These are phyloP conservation scores for Protophormia terraenovae DNA, from an alignment of 2,888 invertebrate genomes.

Conservation along the genomic window DNA sequence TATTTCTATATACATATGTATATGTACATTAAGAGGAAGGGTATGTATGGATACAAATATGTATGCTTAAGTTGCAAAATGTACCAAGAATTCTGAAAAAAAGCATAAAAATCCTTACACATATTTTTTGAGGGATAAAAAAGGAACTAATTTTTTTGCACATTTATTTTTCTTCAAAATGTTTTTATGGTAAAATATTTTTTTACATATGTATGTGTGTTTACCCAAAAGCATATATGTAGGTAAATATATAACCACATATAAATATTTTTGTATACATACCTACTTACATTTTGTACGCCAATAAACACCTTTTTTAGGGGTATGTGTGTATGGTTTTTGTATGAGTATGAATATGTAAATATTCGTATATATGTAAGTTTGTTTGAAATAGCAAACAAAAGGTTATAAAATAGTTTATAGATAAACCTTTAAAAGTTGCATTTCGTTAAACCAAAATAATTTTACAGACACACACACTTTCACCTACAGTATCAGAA, in stretches of 20 bases:
- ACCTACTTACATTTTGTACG: conserved; percentile 7
- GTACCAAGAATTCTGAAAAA: conserved; percentile 16
- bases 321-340: not conserved
- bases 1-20: not conserved
- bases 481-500: not conserved
- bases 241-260: not conserved
- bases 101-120: conserved; percentile 35
- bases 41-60: not conserved
- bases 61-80: conserved; percentile 39
- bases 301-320: conserved; percentile 53
- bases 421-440: conserved; percentile 46
- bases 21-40: not conserved
- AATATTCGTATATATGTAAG: not conserved
- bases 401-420: conserved; percentile 42
- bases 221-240: conserved; percentile 1
- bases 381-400: not conserved
- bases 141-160: conserved; percentile 39
- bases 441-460: conserved; percentile 27
- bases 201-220: not conserved
- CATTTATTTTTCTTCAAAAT: conserved; percentile 25
- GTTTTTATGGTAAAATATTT: conserved; percentile 19
- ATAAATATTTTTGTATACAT: not conserved
- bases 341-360: not conserved
- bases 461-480: not conserved
- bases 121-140: conserved; percentile 25